Base-by-base conservation (phyloP, 2,888 invertebrate species). In the Mamestra brassicae region DNA sequence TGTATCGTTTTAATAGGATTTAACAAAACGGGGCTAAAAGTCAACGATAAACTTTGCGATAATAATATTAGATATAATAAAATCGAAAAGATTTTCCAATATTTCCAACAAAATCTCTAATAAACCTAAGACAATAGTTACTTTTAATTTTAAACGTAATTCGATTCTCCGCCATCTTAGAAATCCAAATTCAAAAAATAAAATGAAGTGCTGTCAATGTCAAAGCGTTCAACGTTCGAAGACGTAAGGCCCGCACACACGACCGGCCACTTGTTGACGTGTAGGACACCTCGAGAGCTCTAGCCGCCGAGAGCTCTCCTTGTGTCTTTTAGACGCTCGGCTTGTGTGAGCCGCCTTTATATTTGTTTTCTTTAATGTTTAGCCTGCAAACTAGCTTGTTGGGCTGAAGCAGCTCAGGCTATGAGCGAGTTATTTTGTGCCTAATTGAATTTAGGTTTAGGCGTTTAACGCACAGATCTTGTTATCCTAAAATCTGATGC, bases 201-300 rank as follows among this genome's bases (percentile, higher is more conserved):
- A 62, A 66, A 45, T 52, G 2, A 45, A 38, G 4, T 17, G 36
- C 36, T 66, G 52, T 57, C 71, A 67, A 81, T 72, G 62, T 65
- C 58, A 17, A 54, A 73, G 63, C 55, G 34, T 88, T 88, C 70
- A 76, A 85, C 64, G 81, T 81, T 83, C 73, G 83, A 87, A 87
- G 85, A 89, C 84, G 80, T 87, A 83, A 87, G 76, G 71, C 60
- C 81, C 74, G 55, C 60, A 84, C 88, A 91, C 89, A 92, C 90
- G 90, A 92, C 93, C 93, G 91, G 91, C 94, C 95, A 95, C 96
- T 95, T 95, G 95, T 95, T 94, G 93, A 91, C 88, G 90, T 89
- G 86, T 85, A 89, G 92, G 91, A 91, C 87, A 89, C 86, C 90
- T 93, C 90, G 88, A 96, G 94, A 89, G 94, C 93, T 87, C 95